These are phyloP conservation scores for Mesembrinibis cayennensis DNA, from an alignment of 2,113 vertebrate genomes.

Conservation along the genomic window DNA sequence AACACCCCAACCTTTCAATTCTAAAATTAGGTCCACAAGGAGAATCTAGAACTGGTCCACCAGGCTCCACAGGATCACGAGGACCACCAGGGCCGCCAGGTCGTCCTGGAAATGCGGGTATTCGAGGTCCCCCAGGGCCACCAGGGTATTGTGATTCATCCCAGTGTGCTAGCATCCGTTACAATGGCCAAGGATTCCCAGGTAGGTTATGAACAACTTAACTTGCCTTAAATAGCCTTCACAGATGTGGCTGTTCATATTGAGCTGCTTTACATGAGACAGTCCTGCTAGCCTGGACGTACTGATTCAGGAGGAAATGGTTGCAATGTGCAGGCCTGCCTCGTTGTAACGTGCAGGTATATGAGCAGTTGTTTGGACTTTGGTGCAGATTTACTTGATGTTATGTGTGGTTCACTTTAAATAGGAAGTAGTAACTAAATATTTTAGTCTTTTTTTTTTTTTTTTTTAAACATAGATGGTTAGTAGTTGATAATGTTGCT, in stretches of 20 bases:
- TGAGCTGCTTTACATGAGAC: not conserved
- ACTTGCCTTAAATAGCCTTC: not conserved
- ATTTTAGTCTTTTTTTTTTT: not conserved
- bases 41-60: conserved; percentile 87
- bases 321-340: not conserved
- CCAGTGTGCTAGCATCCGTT: conserved; percentile 94
- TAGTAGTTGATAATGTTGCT: conserved; percentile 25
- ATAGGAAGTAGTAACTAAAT: not conserved
- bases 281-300: not conserved
- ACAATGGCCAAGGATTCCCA: conserved; percentile 96
- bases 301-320: not conserved
- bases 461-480: not conserved
- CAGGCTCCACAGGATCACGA: conserved; percentile 85
- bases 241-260: not conserved
- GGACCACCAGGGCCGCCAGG: conserved; percentile 90
- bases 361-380: not conserved
- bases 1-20: conserved; percentile 22
- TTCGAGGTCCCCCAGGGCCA: conserved; percentile 88
- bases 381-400: not conserved
- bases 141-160: conserved; percentile 98
- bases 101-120: conserved; percentile 86
- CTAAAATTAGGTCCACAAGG: conserved; percentile 84
- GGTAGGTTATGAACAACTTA: conserved; percentile 77
- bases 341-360: not conserved
- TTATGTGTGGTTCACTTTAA: not conserved